Conservation (phyloP, 2,797 vertebrate genomes). For the Amblyopsis hoosieri region DNA sequence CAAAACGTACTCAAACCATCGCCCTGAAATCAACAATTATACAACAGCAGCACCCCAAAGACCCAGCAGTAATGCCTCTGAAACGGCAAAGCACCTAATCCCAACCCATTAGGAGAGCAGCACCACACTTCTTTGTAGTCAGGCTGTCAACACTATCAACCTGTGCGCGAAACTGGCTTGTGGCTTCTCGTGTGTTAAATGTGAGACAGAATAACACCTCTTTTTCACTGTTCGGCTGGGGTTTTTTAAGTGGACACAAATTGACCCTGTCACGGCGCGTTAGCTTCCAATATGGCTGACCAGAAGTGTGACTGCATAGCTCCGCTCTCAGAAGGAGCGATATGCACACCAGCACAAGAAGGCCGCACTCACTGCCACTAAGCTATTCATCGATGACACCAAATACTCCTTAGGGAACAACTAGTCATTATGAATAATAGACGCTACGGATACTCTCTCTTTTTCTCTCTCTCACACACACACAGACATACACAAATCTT, state of each 20-base stretch:
- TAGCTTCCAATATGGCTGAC: conserved; percentile 1
- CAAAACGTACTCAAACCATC: conserved; percentile 21
- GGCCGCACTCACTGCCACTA: background rate
- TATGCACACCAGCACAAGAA: background rate
- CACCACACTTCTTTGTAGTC: conserved; percentile 14
- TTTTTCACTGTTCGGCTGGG: conserved; percentile 9
- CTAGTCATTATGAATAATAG: background rate
- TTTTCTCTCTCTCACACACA: background rate
- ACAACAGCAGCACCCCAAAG: conserved; percentile 28
- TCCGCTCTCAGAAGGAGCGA: background rate
- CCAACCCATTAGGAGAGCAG: conserved; percentile 4
- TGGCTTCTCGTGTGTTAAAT: conserved; percentile 13
- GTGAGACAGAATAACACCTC: conserved; percentile 5
- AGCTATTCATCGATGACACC: background rate
- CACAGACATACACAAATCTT: background rate
- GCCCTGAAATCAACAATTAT: conserved; percentile 2
- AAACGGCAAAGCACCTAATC: conserved; percentile 33
- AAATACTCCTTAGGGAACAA: conserved; percentile 1
- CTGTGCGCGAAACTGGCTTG: conserved; percentile 8
- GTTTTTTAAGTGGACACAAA: conserved; percentile 11
- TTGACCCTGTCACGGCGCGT: conserved; percentile 11
- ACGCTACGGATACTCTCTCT: background rate
- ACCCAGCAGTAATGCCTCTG: conserved; percentile 42
- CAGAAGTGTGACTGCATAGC: conserved; percentile 4
- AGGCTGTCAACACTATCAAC: conserved; percentile 15